phyloP scores from a whole-genome alignment of 2,888 invertebrate species.

The Steinernema hermaphroditum region DNA sequence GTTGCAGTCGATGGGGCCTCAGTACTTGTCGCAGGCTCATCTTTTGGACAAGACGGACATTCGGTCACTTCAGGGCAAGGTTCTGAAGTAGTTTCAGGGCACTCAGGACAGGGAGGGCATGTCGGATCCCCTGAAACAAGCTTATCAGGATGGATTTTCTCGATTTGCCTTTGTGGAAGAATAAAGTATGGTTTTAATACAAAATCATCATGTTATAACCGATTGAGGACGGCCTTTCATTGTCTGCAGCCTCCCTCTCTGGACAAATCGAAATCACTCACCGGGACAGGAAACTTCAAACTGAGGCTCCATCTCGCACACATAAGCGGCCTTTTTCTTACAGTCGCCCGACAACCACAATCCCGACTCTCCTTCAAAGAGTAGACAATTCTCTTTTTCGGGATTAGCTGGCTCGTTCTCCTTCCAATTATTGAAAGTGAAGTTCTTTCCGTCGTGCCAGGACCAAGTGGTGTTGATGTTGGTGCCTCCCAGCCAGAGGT shows the following conservation, averaged over 20 bases:
- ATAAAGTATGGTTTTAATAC: too few relatives aligned
- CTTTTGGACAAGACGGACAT: neutral
- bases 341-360: neutral
- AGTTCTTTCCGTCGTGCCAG: conserved; percentile 7
- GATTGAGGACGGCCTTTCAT: too few relatives aligned
- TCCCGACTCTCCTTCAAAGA: neutral
- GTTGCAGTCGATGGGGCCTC: neutral
- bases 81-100: neutral
- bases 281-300: neutral
- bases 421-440: neutral
- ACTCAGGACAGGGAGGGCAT: neutral
- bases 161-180: too few relatives aligned
- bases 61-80: neutral
- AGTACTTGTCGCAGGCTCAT: neutral
- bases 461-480: conserved; percentile 3
- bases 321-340: neutral
- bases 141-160: too few relatives aligned
- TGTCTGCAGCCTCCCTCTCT: too few relatives aligned
- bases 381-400: neutral
- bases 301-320: conserved; percentile 3
- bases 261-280: too few relatives aligned
- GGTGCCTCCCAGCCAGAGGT: conserved; percentile 4
- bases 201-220: too few relatives aligned
- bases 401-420: neutral
- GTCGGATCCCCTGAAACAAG: neutral